A percentile compares a stretch with the other conserved stretches of the same genome.
Evolutionary conservation across 2,113 vertebrate genomes (phyloP).

Genomic region (Tyrannus savana): DNA sequence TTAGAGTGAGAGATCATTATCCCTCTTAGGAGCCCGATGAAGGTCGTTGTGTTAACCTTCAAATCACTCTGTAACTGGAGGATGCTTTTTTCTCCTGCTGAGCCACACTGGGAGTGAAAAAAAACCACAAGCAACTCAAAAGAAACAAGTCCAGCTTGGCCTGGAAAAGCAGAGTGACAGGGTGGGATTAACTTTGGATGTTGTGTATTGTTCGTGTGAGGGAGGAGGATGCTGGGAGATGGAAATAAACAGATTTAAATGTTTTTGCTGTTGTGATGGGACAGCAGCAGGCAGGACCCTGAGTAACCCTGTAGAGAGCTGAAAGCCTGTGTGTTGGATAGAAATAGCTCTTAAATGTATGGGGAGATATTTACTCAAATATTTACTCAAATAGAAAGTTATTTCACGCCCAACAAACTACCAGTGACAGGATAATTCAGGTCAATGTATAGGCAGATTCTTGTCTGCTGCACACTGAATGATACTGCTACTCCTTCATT

Average conservation of each 20-base stretch:
- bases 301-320: not conserved
- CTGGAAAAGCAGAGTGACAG: not conserved
- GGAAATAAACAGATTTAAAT: not conserved
- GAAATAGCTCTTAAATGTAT: not conserved
- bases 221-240: not conserved
- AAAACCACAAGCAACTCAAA: not conserved
- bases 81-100: conserved; percentile 30
- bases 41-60: conserved; percentile 75
- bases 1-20: conserved; percentile 70
- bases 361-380: not conserved
- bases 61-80: conserved; percentile 58
- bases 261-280: not conserved
- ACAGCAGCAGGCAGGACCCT: not conserved
- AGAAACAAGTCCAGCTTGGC: not conserved
- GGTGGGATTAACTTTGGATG: not conserved
- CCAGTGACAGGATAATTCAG: not conserved
- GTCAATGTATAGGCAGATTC: not conserved
- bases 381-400: not conserved
- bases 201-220: not conserved
- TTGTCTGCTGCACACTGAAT: not conserved
- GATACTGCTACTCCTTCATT: not conserved
- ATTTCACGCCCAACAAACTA: not conserved
- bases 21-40: conserved; percentile 62
- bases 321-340: not conserved
- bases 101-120: not conserved